Conservation (phyloP, 1,140 invertebrate genomes). For the Tigriopus japonicus region DNA sequence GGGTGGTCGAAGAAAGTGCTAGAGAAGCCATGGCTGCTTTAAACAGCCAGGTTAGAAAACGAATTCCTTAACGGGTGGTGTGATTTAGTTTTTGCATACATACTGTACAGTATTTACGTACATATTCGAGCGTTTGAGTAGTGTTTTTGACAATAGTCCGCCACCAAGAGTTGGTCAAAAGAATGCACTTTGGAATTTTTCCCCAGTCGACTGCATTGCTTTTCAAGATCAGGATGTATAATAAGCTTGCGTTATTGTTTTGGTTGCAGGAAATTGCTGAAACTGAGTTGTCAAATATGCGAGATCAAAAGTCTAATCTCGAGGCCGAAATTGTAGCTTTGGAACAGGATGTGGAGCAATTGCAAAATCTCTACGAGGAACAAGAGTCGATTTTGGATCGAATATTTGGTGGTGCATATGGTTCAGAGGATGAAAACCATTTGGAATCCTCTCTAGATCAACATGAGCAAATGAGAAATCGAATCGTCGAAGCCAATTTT, state of each 20-base stretch:
- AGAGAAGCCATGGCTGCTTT: not conserved
- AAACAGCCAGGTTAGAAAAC: not conserved
- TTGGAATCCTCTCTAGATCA: slow-evolving; percentile 30
- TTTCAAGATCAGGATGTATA: not conserved
- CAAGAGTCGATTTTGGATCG: slow-evolving; percentile 30
- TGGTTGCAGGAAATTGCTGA: slow-evolving; percentile 20
- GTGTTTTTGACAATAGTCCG: too few species aligned
- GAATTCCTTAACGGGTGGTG: not conserved
- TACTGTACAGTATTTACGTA: too few species aligned
- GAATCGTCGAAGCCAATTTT: slow-evolving; percentile 31
- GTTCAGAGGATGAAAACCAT: slow-evolving; percentile 30
- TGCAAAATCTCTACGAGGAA: slow-evolving; percentile 28
- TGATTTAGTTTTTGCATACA: not conserved
- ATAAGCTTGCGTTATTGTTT: not conserved
- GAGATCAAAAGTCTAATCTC: slow-evolving; percentile 19
- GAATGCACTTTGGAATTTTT: not conserved
- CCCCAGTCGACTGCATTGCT: not conserved
- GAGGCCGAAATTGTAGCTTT: slow-evolving; percentile 22
- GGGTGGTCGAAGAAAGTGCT: not conserved
- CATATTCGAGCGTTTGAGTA: too few species aligned
- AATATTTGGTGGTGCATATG: slow-evolving; percentile 33
- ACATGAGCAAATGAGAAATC: slow-evolving; percentile 29
- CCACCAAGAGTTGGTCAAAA: not conserved
- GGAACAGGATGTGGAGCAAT: slow-evolving; percentile 22
- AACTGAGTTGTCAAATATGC: slow-evolving; percentile 23